Conservation (phyloP, 2,797 vertebrate genomes). For the Leptoclinus maculatus region DNA sequence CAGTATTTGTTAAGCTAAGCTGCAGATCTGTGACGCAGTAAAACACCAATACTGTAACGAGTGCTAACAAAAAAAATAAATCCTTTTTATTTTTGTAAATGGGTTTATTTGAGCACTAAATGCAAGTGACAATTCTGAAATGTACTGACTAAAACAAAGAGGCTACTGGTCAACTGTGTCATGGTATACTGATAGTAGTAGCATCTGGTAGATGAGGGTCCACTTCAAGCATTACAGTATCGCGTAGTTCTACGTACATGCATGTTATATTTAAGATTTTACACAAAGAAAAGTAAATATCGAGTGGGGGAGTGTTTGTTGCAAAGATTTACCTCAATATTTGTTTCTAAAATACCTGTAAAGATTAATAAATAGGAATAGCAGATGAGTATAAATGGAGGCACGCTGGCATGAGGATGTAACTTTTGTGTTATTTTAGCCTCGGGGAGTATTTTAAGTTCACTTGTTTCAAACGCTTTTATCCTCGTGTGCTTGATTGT, state of each 20-base stretch:
- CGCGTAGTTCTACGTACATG: constrained; percentile 26
- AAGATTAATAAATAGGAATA: neutral
- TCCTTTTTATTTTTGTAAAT: neutral
- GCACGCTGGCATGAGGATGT: neutral
- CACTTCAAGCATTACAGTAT: constrained; percentile 15
- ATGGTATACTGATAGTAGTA: constrained; percentile 7
- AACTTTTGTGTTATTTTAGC: constrained; percentile 49
- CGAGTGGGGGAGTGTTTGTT: neutral
- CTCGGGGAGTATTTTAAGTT: constrained; percentile 40
- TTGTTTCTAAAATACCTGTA: constrained; percentile 19
- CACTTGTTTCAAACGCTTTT: constrained; percentile 50
- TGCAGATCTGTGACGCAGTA: neutral
- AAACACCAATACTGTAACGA: constrained; percentile 15
- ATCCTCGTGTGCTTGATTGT: constrained; percentile 47
- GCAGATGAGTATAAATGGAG: constrained; percentile 11
- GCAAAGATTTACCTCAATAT: constrained; percentile 13
- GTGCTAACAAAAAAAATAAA: neutral
- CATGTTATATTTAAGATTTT: constrained; percentile 45
- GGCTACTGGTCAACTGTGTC: constrained; percentile 41
- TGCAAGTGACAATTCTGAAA: constrained; percentile 22
- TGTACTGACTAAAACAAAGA: constrained; percentile 30
- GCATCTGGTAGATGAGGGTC: constrained; percentile 1
- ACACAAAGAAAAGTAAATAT: neutral
- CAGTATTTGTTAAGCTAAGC: constrained; percentile 3
- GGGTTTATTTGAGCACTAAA: constrained; percentile 21